Base-by-base conservation (phyloP, 1,140 invertebrate genomes). In the Drosophila leontia region DNA sequence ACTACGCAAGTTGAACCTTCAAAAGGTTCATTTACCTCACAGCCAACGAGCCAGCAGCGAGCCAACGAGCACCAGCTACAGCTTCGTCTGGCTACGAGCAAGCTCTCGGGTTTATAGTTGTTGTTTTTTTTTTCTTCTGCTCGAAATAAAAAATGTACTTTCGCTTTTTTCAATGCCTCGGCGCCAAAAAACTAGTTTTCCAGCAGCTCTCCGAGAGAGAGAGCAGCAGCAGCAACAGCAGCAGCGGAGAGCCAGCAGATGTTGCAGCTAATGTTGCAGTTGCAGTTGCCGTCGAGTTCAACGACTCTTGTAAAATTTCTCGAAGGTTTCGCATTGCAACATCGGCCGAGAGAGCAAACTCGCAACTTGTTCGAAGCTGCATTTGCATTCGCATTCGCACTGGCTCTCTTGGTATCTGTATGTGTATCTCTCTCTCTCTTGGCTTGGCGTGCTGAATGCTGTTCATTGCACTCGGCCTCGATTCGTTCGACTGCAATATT, bases 1-100 rank as follows among this genome's bases (percentile, higher is more conserved):
- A 78, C 78, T 91, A 91, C 80, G 91, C 85, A 90, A 90, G 84
- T 78, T 91, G 91, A 92, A 92, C 91, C 91, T 92, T 92, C 91
- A 92, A 92, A 92, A 92, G 85, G 91, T 92, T 92, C 91, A 92
- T 92, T 92, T 92, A 92, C 91, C 91, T 91, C 85, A n/a, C 15
- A 32, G 70, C 13, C 26, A 44, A 48, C 37, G 29, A 48, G 44
- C 41, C 29, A 44, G 65, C 65, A 75, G 70, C 48, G 58, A 78
- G 19, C 58, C 1, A 32, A n/a, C 48, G 48, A 64, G 8, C 26
- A 39, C 26, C 58, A 58, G 34, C 34, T 17, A 37, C 51, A 55
- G 51, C 51, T 55, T 55, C 51, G 51, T 55, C 51, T 55, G 51
- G 51, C n/a, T n/a, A 8, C 41, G 41, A 44, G 41, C 41, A 9